These are phyloP conservation scores for Chionis minor DNA, from an alignment of 2,113 vertebrate genomes.

Conservation along the genomic window DNA sequence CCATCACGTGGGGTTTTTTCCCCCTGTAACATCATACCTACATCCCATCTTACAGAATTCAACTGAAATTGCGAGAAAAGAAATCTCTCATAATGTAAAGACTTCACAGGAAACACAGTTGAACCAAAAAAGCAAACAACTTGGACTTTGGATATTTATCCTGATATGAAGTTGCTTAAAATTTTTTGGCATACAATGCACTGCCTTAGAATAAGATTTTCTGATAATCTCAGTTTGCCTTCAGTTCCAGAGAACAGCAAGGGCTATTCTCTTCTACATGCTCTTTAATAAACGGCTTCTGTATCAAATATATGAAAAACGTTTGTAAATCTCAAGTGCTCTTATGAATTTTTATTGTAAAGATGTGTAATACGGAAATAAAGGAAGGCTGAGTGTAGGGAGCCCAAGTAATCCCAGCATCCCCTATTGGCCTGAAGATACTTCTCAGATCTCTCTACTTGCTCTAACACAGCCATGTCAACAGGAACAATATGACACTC, in stretches of 20 bases:
- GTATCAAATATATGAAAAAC: background rate
- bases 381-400: background rate
- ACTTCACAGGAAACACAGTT: background rate
- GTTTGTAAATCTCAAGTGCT: background rate
- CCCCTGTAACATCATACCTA: background rate
- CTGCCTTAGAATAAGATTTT: background rate
- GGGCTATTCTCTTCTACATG: background rate
- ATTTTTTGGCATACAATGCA: background rate
- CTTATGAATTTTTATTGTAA: background rate
- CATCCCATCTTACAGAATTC: background rate
- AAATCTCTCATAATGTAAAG: background rate
- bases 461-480: background rate
- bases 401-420: background rate
- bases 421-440: background rate
- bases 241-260: background rate
- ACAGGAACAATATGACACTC: background rate
- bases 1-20: background rate
- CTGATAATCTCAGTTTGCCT: background rate
- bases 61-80: background rate
- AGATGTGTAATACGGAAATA: background rate
- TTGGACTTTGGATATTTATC: background rate
- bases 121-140: background rate
- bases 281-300: background rate
- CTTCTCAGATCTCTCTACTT: background rate
- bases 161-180: background rate